phyloP scores from a whole-genome alignment of 1,140 invertebrate genomes.

The Octopus bimaculoides region DNA sequence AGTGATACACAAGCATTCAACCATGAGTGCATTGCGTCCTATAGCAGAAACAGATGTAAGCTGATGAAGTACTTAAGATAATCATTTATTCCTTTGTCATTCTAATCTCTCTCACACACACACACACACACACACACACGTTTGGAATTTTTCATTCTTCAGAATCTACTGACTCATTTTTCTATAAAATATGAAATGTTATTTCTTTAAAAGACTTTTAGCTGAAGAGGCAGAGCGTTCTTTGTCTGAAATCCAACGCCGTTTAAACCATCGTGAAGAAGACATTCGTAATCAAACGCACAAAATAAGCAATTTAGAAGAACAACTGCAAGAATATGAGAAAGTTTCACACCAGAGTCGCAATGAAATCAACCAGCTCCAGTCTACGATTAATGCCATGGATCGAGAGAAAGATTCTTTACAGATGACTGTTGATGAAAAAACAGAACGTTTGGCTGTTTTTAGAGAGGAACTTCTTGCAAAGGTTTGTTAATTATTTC shows the following conservation, averaged over 20 bases:
- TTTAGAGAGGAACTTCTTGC: constrained; percentile 42
- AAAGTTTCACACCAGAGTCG: constrained; percentile 24
- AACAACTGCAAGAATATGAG: constrained; percentile 38
- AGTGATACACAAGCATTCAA: no score
- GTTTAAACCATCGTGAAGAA: constrained; percentile 41
- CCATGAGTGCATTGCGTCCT: no score
- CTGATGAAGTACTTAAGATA: no score
- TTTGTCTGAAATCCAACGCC: constrained; percentile 44
- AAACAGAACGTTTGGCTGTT: constrained; percentile 48
- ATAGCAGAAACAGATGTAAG: no score
- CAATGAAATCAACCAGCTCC: constrained; percentile 48
- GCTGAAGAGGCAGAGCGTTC: constrained; percentile 53
- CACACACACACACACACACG: not conserved
- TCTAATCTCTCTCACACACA: no score
- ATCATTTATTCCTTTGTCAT: no score
- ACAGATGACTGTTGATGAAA: constrained; percentile 54
- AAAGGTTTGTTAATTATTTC: constrained; percentile 33
- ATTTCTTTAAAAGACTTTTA: constrained; percentile 18
- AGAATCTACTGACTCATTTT: not conserved
- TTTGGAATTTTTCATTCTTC: not conserved
- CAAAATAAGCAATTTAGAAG: constrained; percentile 39
- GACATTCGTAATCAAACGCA: constrained; percentile 44
- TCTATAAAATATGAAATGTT: no score
- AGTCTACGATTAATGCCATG: constrained; percentile 44
- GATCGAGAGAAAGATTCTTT: constrained; percentile 55